A percentile compares a stretch with the other conserved stretches of the same genome.
Conservation (phyloP, 2,797 vertebrate genomes). For the Eulemur mongoz region DNA sequence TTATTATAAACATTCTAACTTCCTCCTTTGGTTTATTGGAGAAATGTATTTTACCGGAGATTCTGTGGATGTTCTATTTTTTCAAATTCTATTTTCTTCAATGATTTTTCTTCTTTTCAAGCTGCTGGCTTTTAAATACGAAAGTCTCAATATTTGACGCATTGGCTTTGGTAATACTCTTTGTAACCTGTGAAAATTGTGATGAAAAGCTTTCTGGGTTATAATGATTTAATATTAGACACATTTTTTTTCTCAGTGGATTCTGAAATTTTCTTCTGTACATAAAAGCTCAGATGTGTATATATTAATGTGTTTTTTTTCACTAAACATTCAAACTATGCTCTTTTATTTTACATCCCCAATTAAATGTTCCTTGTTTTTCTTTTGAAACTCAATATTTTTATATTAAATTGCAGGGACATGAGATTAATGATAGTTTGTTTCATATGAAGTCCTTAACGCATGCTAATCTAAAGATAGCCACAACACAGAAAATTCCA, state of each 20-base stretch:
- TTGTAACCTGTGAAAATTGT: not conserved
- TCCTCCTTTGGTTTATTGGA: not conserved
- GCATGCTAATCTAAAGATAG: not conserved
- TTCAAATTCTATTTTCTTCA: not conserved
- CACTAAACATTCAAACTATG: not conserved
- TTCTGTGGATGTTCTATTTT: not conserved
- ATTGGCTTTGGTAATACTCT: not conserved
- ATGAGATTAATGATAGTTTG: constrained; percentile 15
- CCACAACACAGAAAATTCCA: not conserved
- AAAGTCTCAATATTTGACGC: not conserved
- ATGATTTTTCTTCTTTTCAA: not conserved
- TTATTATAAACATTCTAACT: not conserved
- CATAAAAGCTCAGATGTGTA: not conserved
- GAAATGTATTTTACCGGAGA: not conserved
- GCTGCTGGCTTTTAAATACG: constrained; percentile 5
- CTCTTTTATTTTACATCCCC: not conserved
- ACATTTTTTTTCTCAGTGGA: not conserved
- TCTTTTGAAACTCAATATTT: constrained; percentile 1
- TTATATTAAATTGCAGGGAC: not conserved
- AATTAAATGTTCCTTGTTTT: constrained; percentile 26
- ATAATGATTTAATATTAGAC: not conserved
- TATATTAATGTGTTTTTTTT: not conserved
- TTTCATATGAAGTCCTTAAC: not conserved
- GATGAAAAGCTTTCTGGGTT: not conserved
- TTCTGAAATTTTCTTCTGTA: not conserved